Percentiles rank a stretch among this genome's conserved stretches.
Conservation (phyloP, 2,797 vertebrate genomes). For the Pseudomugil tenellus region DNA sequence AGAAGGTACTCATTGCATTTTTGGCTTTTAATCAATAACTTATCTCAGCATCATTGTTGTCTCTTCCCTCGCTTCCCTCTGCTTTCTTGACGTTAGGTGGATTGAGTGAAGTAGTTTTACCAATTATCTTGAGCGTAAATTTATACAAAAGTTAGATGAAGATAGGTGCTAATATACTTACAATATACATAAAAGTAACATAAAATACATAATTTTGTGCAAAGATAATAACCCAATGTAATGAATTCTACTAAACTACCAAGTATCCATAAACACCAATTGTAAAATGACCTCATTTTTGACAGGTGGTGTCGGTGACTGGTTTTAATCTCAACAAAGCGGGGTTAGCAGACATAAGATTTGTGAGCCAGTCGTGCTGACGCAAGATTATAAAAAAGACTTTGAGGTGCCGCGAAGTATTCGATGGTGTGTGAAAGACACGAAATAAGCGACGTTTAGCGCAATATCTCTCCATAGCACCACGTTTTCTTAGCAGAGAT, state of each 20-base stretch:
- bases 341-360: slow-evolving; percentile 14
- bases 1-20: slow-evolving; percentile 47
- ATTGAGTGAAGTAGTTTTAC: slow-evolving; percentile 55
- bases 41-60: slow-evolving; percentile 43
- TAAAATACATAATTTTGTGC: background rate
- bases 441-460: slow-evolving; percentile 49
- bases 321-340: slow-evolving; percentile 20
- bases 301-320: slow-evolving; percentile 4
- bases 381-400: slow-evolving; percentile 50
- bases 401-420: slow-evolving; percentile 36
- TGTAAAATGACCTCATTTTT: slow-evolving; percentile 8
- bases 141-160: slow-evolving; percentile 23
- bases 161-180: slow-evolving; percentile 27
- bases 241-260: background rate
- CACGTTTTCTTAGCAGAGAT: slow-evolving; percentile 48
- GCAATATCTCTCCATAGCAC: slow-evolving; percentile 39
- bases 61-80: slow-evolving; percentile 19
- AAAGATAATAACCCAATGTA: background rate
- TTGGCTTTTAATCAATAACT: slow-evolving; percentile 57
- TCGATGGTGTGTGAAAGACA: slow-evolving; percentile 30
- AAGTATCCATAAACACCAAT: background rate
- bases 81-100: slow-evolving; percentile 24
- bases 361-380: slow-evolving; percentile 3
- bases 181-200: background rate
- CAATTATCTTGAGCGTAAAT: slow-evolving; percentile 54